Conservation (phyloP, 2,888 invertebrate species). For the Uropetala carovei region DNA sequence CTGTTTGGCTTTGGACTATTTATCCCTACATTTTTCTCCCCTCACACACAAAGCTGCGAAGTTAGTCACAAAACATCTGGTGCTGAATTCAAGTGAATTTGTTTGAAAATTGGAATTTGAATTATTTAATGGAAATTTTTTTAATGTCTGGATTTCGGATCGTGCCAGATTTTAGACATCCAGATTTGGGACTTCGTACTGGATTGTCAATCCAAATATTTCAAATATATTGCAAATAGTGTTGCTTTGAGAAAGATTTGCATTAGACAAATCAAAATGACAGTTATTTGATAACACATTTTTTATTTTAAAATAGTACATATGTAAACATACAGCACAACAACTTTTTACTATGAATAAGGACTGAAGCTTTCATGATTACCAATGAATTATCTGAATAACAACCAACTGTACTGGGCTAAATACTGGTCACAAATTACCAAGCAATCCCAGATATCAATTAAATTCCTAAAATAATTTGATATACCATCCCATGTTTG, state of each 20-base stretch:
- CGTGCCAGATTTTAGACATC: too few species aligned
- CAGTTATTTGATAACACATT: conserved; percentile 28
- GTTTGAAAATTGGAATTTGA: too few species aligned
- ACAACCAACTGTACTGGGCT: conserved; percentile 59
- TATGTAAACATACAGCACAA: conserved; percentile 62
- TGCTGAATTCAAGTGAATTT: too few species aligned
- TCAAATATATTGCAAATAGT: too few species aligned
- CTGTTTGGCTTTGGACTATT: too few species aligned
- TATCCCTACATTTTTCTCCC: too few species aligned
- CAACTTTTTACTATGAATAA: conserved; percentile 58
- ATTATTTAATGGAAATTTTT: too few species aligned
- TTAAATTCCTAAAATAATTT: conserved; percentile 47
- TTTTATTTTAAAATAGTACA: conserved; percentile 63
- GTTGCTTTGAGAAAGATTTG: neutral
- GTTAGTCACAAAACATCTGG: too few species aligned
- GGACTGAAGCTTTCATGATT: conserved; percentile 44
- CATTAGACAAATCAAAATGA: neutral
- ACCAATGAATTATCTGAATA: conserved; percentile 44
- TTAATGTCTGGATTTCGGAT: too few species aligned
- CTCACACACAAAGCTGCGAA: too few species aligned
- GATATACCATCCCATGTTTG: conserved; percentile 33
- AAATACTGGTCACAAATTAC: conserved; percentile 29
- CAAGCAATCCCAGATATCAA: conserved; percentile 45
- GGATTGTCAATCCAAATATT: too few species aligned
- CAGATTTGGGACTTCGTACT: too few species aligned